A percentile compares a stretch with the other conserved stretches of the same genome.
Conservation (phyloP, 1,140 invertebrate species). For the Apis dorsata region DNA sequence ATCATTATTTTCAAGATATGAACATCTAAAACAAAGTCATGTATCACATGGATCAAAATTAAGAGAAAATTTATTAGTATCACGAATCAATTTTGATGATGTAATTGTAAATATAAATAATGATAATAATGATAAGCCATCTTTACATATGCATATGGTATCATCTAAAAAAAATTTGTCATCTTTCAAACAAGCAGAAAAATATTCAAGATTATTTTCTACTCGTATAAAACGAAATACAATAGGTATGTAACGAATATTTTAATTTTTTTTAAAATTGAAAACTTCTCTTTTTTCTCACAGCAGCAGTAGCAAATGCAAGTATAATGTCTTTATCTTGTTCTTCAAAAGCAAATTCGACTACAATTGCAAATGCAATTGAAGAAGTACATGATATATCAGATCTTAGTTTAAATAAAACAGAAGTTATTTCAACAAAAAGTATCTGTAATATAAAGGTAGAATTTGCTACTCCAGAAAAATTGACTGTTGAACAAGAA, state of each 20-base stretch:
- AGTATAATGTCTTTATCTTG: conserved; percentile 56
- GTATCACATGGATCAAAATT: conserved; percentile 19
- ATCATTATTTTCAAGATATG: conserved; percentile 68
- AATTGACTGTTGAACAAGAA: conserved; percentile 31
- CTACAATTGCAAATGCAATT: conserved; percentile 44
- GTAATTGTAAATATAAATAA: conserved; percentile 43
- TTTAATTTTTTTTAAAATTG: neutral
- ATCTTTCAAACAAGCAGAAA: conserved; percentile 51
- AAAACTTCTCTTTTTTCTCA: conserved; percentile 16
- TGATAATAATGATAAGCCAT: conserved; percentile 55
- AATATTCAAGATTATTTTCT: conserved; percentile 70
- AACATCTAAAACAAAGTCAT: conserved; percentile 45
- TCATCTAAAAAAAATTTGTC: conserved; percentile 40
- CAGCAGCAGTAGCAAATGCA: conserved; percentile 46
- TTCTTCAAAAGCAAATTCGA: conserved; percentile 59
- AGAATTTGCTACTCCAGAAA: conserved; percentile 34
- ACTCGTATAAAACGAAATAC: conserved; percentile 34
- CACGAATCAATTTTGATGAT: conserved; percentile 71
- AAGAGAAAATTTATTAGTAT: conserved; percentile 59
- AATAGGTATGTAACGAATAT: conserved; percentile 47
- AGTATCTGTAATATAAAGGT: conserved; percentile 34
- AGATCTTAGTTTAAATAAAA: conserved; percentile 40
- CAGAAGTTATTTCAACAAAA: conserved; percentile 21
- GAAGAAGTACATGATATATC: conserved; percentile 45
- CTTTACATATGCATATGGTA: conserved; percentile 7